Conservation (phyloP, 2,888 invertebrate species). For the Agrochola macilenta region DNA sequence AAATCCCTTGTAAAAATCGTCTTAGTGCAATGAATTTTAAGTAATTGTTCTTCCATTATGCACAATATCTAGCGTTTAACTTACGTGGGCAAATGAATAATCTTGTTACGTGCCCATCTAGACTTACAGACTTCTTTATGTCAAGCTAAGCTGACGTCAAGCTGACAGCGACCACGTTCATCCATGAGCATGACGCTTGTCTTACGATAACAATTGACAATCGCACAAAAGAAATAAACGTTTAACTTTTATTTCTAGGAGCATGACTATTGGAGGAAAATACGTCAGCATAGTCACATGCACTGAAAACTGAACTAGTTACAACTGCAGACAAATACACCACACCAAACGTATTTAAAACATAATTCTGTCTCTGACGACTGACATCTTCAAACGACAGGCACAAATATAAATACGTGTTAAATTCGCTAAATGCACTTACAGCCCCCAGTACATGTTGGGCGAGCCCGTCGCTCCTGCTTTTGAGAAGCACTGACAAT, state of each 20-base stretch:
- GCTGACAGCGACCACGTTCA: slow-evolving; percentile 18
- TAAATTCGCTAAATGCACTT: background rate
- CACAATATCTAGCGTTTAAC: slow-evolving; percentile 7
- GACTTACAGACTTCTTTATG: slow-evolving; percentile 16
- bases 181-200: slow-evolving; percentile 26
- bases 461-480: background rate
- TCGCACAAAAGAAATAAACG: slow-evolving; percentile 43
- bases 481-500: background rate
- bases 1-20: background rate
- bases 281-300: slow-evolving; percentile 1
- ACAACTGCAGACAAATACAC: background rate
- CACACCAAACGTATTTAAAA: background rate
- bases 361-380: background rate
- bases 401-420: background rate
- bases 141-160: slow-evolving; percentile 42
- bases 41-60: slow-evolving; percentile 1
- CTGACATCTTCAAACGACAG: background rate
- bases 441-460: no score
- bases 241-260: slow-evolving; percentile 1
- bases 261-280: background rate
- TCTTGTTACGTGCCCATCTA: slow-evolving; percentile 42
- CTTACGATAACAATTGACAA: slow-evolving; percentile 36
- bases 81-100: slow-evolving; percentile 24
- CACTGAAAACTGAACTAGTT: background rate
- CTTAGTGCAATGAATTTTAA: background rate